A percentile compares a stretch with the other conserved stretches of the same genome.
Evolutionary conservation across 2,113 vertebrate genomes (phyloP).

Genomic region (Neodontobutis hainanensis): DNA sequence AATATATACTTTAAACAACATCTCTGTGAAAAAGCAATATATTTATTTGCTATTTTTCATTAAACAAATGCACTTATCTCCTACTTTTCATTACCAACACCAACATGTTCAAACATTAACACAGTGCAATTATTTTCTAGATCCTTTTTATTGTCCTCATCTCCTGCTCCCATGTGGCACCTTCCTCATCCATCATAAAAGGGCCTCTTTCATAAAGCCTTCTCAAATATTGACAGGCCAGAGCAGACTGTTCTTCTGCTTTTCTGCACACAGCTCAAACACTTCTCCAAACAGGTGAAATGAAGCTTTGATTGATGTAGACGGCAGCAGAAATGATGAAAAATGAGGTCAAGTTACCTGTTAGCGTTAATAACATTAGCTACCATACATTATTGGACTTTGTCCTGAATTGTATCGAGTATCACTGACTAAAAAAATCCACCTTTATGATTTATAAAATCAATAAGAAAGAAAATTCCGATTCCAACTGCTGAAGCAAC

Average conservation of each 20-base stretch:
- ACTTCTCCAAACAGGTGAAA: conserved; percentile 15
- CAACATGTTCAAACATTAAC: conserved; percentile 35
- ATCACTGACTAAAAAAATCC: not conserved
- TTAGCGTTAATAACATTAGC: conserved; percentile 1
- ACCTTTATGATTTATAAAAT: too few relatives aligned
- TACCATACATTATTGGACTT: not conserved
- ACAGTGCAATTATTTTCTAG: conserved; percentile 24
- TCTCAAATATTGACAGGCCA: conserved; percentile 75
- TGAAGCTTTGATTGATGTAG: conserved; percentile 19
- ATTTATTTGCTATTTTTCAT: not conserved
- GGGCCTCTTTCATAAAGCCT: conserved; percentile 66
- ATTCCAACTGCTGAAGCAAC: too few relatives aligned
- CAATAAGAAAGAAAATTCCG: too few relatives aligned
- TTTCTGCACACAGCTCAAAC: conserved; percentile 27
- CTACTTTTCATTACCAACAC: conserved; percentile 7
- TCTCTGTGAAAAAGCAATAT: not conserved
- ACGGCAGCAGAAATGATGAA: conserved; percentile 1
- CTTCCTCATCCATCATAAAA: conserved; percentile 64
- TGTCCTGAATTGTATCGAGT: not conserved
- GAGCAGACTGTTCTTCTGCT: conserved; percentile 33
- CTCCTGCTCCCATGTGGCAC: conserved; percentile 46
- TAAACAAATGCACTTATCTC: conserved; percentile 1
- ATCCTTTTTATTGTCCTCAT: conserved; percentile 62
- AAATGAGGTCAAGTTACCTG: not conserved
- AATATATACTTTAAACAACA: not conserved